A percentile compares a stretch with the other conserved stretches of the same genome.
Evolutionary conservation across 2,113 vertebrate species (phyloP).

Genomic region (Zosterops borbonicus): DNA sequence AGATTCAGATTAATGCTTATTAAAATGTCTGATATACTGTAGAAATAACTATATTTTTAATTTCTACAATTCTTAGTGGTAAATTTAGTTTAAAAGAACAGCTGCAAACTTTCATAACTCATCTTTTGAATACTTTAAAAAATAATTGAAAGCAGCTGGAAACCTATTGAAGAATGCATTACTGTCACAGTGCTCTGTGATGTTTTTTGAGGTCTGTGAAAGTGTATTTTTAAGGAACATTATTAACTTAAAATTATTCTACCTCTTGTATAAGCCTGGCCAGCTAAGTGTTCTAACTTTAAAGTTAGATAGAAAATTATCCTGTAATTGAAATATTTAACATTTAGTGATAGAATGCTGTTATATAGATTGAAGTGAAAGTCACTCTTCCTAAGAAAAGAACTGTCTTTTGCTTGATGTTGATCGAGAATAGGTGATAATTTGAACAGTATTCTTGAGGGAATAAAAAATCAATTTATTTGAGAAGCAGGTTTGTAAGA

Average conservation of each 20-base stretch:
- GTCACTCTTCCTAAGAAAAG: background rate
- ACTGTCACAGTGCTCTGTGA: background rate
- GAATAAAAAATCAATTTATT: background rate
- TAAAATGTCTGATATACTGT: background rate
- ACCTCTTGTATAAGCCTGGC: background rate
- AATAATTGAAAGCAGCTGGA: background rate
- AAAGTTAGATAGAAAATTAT: background rate
- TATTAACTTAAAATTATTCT: background rate
- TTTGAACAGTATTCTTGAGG: background rate
- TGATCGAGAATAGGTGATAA: background rate
- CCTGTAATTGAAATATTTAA: background rate
- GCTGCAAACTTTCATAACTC: background rate
- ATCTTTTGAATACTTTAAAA: background rate
- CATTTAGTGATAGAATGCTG: background rate
- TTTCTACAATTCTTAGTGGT: background rate
- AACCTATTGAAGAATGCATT: background rate
- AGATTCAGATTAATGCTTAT: background rate
- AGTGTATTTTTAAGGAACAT: background rate
- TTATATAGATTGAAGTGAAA: background rate
- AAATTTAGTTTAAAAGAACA: background rate
- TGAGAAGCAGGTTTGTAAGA: background rate
- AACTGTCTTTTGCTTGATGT: background rate
- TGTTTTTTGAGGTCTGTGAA: background rate
- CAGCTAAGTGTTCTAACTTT: background rate
- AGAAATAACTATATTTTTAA: background rate